Percentiles rank a stretch among this genome's conserved stretches.
Conservation (phyloP, 2,113 vertebrate genomes). For the Myiagra hebetior region DNA sequence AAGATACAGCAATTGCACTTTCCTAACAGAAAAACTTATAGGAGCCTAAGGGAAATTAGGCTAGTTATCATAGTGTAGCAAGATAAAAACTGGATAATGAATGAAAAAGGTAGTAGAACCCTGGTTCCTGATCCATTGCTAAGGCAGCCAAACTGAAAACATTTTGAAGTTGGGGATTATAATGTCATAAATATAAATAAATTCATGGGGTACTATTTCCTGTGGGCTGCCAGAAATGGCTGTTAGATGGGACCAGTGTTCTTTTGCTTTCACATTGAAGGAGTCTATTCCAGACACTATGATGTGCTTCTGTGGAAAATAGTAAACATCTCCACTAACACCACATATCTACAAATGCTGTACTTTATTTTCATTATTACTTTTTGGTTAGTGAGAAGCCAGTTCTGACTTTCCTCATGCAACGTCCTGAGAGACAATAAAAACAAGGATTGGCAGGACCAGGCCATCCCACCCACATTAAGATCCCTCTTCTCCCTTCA, state of each 20-base stretch:
- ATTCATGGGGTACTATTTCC: background rate
- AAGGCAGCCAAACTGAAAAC: background rate
- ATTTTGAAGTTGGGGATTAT: background rate
- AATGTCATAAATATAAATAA: background rate
- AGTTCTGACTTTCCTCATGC: background rate
- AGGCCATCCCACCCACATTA: background rate
- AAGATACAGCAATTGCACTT: background rate
- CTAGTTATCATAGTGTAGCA: background rate
- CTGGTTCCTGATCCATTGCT: background rate
- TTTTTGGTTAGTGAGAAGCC: background rate
- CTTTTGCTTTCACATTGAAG: background rate
- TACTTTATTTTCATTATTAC: background rate
- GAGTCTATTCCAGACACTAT: background rate
- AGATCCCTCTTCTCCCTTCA: background rate
- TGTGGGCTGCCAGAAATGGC: background rate
- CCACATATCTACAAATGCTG: background rate
- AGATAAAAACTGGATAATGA: background rate
- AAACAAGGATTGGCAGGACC: background rate
- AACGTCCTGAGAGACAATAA: background rate
- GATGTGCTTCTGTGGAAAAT: background rate
- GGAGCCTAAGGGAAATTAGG: background rate
- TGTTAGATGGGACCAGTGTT: rapidly evolving
- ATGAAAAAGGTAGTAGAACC: background rate
- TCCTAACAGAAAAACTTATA: background rate
- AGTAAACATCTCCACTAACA: background rate